phyloP scores from a whole-genome alignment of 2,888 invertebrate species.

The Drosophila longiperda region DNA sequence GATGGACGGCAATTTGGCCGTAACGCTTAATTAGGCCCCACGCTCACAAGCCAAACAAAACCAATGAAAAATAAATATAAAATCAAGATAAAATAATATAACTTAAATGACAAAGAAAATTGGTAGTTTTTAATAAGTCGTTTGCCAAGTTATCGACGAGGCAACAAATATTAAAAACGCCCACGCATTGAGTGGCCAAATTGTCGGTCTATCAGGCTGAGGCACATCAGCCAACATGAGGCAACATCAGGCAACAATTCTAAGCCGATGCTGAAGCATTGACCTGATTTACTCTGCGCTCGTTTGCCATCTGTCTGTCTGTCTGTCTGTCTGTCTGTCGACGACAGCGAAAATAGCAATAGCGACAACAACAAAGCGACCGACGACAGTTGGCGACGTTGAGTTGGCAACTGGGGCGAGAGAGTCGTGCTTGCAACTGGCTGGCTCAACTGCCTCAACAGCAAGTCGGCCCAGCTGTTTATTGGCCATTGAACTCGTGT shows the following conservation, averaged over 20 bases:
- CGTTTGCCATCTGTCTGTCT: not conserved
- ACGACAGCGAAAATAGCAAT: not conserved
- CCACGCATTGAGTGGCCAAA: constrained; percentile 29
- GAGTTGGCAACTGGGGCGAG: constrained; percentile 57
- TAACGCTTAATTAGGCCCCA: constrained; percentile 58
- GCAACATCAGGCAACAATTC: constrained; percentile 30
- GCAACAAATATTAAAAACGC: constrained; percentile 19
- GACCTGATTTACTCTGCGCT: constrained; percentile 57
- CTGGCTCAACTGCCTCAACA: not conserved
- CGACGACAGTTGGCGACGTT: constrained; percentile 66
- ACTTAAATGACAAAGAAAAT: constrained; percentile 21
- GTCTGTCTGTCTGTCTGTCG: not conserved
- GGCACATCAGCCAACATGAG: constrained; percentile 1
- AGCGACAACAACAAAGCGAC: constrained; percentile 26
- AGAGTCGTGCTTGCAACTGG: constrained; percentile 20
- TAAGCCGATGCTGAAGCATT: constrained; percentile 56
- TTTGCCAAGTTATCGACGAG: constrained; percentile 3
- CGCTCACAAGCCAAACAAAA: constrained; percentile 36
- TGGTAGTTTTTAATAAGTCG: constrained; percentile 44
- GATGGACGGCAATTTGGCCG: constrained; percentile 23
- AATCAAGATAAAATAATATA: not conserved
- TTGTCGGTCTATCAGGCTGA: constrained; percentile 22
- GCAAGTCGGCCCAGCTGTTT: constrained; percentile 10
- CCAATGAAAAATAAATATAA: not conserved
- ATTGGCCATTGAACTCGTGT: not conserved